Conservation (phyloP, 2,113 vertebrate genomes). For the Coturnix japonica region DNA sequence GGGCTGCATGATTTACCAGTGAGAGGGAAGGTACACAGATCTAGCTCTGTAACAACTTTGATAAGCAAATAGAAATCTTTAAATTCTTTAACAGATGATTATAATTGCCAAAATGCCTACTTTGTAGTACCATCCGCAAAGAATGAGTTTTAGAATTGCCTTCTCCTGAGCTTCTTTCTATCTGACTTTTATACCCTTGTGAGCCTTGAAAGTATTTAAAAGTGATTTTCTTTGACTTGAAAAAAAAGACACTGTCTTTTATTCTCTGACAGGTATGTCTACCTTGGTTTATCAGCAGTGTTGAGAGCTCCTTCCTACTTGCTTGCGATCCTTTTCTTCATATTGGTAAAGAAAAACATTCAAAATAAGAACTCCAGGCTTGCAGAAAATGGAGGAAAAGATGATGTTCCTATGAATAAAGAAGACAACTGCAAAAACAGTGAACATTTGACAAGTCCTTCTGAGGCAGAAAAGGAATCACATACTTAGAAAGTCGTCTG, state of each 20-base stretch:
- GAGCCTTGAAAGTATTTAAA: background rate
- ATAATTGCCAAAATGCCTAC: background rate
- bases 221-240: background rate
- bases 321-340: constrained; percentile 21
- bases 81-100: background rate
- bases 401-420: constrained; percentile 13
- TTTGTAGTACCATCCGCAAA: background rate
- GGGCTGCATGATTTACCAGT: background rate
- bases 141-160: background rate
- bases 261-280: constrained; percentile 60
- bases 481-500: constrained; percentile 47
- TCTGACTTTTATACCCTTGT: background rate
- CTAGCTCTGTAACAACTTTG: background rate
- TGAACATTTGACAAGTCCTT: background rate
- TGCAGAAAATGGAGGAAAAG: constrained; percentile 48
- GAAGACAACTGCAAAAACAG: constrained; percentile 33
- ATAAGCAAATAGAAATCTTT: background rate
- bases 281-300: constrained; percentile 18
- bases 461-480: constrained; percentile 49
- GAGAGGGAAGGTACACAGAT: background rate
- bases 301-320: constrained; percentile 44
- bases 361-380: constrained; percentile 34
- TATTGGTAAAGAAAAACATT: constrained; percentile 63
- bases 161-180: background rate
- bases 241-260: too few relatives aligned